Base-by-base conservation (phyloP, 2,113 vertebrate species). In the Cromileptes altivelis region DNA sequence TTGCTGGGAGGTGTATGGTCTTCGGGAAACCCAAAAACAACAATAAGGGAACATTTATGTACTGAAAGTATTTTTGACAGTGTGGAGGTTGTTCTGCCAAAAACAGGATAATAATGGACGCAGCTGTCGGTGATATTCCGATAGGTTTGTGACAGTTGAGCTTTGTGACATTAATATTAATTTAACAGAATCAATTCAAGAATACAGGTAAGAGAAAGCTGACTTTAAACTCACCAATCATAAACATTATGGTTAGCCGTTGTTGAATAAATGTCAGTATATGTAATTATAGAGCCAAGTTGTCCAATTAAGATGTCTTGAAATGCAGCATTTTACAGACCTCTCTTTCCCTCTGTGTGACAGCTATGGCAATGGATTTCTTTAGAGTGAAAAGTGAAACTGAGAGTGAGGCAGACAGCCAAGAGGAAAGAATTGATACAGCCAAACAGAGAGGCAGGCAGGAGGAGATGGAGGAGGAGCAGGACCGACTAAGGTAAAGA, bases 351-450 rank as follows among this genome's bases (percentile, higher is more conserved):
- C 62, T 3, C 6, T 74, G 64, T 47, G n/a, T 68, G 62, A 61
- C 75, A 74, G 57, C 0, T 62, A 19, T 13, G 23, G 61, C 7
- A 9, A 33, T 17, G 13, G 25, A 50, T 23, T n/a, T 9, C 17
- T 72, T 60, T 30, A 17, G 71, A 75, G 61, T 55, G 1, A 80
- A 76, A 76, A 12, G 7, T 67, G 23, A 18, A 58, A 78, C 18
- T 33, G 45, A 86, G 45, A 78, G 12, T 19, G 55, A 83, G 47
- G 18, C 49, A 75, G 42, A 45, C 0, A 72, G 21, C 23, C 15
- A 10, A 25, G 27, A 25, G 30, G 67, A 6, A 57, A 68, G 50
- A 30, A 33, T 5, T 17, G 47, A 85, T 13, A 69, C 1, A 57
- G 15, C 5, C 18, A 21, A 21, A 75, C 58, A 47, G 27, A 0